Percentiles rank a stretch among this genome's conserved stretches.
phyloP scores from a whole-genome alignment of 2,113 vertebrate species.

The Anguilla japonica region DNA sequence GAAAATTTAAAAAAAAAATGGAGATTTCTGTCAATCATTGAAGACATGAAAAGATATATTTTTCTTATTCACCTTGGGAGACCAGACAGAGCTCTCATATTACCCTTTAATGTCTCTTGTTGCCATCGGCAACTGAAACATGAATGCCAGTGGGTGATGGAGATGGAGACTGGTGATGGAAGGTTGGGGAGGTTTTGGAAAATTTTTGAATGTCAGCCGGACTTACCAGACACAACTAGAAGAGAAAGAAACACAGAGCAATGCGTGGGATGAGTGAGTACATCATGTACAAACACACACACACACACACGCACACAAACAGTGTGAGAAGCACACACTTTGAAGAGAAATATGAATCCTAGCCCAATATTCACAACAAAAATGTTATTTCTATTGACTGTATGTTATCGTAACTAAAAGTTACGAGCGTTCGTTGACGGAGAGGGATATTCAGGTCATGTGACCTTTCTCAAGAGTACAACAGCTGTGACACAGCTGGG shows the following conservation, averaged over 20 bases:
- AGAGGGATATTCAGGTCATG: no score
- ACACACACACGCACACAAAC: not conserved
- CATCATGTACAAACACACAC: conserved; percentile 34
- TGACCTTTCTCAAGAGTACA: no score
- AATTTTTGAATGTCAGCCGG: conserved; percentile 83
- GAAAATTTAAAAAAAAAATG: not conserved
- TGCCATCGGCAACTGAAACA: conserved; percentile 78
- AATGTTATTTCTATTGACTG: no score
- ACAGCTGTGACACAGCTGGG: no score
- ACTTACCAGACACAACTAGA: conserved; percentile 97
- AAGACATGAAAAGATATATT: conserved; percentile 1
- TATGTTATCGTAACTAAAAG: no score
- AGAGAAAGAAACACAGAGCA: conserved; percentile 63
- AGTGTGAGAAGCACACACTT: no score
- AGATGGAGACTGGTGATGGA: conserved; percentile 69
- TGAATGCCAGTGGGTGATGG: conserved; percentile 75
- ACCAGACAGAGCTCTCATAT: not conserved
- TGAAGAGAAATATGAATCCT: no score
- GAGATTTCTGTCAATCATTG: not conserved
- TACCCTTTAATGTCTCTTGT: conserved; percentile 52
- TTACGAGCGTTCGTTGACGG: no score
- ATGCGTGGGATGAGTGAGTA: conserved; percentile 51
- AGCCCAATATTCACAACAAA: no score
- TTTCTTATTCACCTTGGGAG: conserved; percentile 4
- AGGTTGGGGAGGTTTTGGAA: conserved; percentile 79